Base-by-base conservation (phyloP, 2,113 vertebrate species). In the Telmatochromis sp. region DNA sequence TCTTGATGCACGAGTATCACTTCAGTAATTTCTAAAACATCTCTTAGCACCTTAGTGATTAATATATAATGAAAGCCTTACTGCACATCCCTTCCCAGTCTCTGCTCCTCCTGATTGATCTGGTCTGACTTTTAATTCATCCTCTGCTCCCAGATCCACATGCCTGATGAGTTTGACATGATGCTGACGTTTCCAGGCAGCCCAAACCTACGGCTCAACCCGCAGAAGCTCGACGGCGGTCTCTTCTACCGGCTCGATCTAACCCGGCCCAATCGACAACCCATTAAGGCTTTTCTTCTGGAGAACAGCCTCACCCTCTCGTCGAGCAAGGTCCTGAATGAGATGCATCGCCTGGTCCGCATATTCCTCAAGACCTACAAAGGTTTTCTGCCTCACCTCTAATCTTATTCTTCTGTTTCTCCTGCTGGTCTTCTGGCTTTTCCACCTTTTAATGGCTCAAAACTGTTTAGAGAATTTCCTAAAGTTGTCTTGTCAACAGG, bases 81-180 rank as follows among this genome's bases (percentile, higher is more conserved):
- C 40, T 7, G 21, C 40, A 28, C 6, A 45, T 73, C 40, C 21
- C 21, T 73, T 28, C 40, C 68, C 23, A 47, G 9, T 7, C 68
- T 75, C 9, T 47, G 13, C 71, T 75, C 71, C 42, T 75, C 42
- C 23, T 50, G 42, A 3, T 45, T 50, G 42, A 4, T 78, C 9
- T 78, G 42, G 0, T 31, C 23, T 47, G 17, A 17, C 42, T 78
- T 51, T 45, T 28, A 37, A 14, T 45, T 31, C 19, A n/a, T n/a
- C 10, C 15, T 58, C 7, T 28, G 15, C n/a, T 53, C 13, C 79
- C 92, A 97, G 96, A 93, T 96, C 75, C 40, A 89, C 84, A 88
- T 26, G 68, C 89, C 95, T 2, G 90, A 96, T 53, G 95, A 95
- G 86, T 96, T 96, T 71, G 95, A 96, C 81, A 93, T 97, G 83